phyloP scores from a whole-genome alignment of 2,113 vertebrate species.

The Daboia siamensis region DNA sequence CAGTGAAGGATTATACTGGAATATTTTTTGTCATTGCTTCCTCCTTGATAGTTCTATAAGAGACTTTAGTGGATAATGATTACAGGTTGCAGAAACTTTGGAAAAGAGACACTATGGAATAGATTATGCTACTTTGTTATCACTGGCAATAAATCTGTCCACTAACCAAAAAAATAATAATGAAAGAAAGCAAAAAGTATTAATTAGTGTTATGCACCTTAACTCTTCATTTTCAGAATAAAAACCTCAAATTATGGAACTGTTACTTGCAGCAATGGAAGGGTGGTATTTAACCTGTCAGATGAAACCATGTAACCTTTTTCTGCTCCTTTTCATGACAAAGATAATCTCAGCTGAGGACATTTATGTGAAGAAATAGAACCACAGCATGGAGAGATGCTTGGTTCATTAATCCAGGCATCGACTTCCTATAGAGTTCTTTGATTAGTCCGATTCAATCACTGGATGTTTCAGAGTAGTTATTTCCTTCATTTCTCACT shows the following conservation, averaged over 20 bases:
- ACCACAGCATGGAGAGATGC: constrained; percentile 71
- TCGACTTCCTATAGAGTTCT: constrained; percentile 75
- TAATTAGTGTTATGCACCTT: constrained; percentile 66
- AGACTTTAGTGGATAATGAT: constrained; percentile 49
- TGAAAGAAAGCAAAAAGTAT: constrained; percentile 55
- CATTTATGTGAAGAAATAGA: constrained; percentile 78
- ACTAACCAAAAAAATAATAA: constrained; percentile 62
- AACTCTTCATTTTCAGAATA: constrained; percentile 69
- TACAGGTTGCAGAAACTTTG: constrained; percentile 50
- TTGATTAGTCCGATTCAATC: constrained; percentile 79
- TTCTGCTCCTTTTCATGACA: constrained; percentile 76
- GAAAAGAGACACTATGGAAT: constrained; percentile 38
- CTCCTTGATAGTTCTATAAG: constrained; percentile 20
- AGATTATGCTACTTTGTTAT: constrained; percentile 50
- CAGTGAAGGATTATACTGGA: not conserved
- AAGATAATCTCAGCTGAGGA: constrained; percentile 76
- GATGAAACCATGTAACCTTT: constrained; percentile 74
- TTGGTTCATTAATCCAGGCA: constrained; percentile 79
- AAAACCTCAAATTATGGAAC: constrained; percentile 63
- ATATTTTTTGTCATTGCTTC: not conserved
- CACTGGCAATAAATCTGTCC: constrained; percentile 43
- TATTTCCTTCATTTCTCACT: constrained; percentile 71
- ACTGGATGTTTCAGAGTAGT: constrained; percentile 67
- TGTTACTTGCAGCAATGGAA: constrained; percentile 65
- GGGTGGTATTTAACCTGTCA: constrained; percentile 72